Evolutionary conservation across 2,113 vertebrate genomes (phyloP).

Genomic region (Halichoerus grypus): DNA sequence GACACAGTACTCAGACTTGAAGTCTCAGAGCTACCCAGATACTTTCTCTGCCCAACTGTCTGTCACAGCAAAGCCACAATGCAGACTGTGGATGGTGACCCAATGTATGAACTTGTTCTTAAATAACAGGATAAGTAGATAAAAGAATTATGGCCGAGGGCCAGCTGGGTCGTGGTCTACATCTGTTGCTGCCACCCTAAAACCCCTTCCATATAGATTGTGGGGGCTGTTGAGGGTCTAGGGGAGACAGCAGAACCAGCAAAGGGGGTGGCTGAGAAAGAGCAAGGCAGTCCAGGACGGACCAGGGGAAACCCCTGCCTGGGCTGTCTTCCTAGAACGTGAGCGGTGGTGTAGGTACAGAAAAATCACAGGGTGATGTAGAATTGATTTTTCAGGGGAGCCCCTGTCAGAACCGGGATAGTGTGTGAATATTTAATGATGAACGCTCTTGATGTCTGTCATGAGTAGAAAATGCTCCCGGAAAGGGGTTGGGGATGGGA

Average conservation of each 20-base stretch:
- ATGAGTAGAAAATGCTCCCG: not conserved
- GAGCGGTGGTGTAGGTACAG: not conserved
- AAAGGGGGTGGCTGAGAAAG: not conserved
- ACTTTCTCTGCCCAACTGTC: not conserved
- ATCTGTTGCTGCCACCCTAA: not conserved
- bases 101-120: not conserved
- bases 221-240: not conserved
- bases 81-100: not conserved
- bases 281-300: not conserved
- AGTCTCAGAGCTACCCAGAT: not conserved
- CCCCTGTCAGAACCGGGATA: not conserved
- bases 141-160: not conserved
- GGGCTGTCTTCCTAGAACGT: not conserved
- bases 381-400: not conserved
- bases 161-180: not conserved
- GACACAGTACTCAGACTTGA: not conserved
- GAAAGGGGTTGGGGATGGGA: fast-evolving
- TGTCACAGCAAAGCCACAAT: not conserved
- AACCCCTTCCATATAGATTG: not conserved
- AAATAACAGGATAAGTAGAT: not conserved
- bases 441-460: not conserved
- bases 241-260: not conserved
- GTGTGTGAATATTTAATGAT: not conserved
- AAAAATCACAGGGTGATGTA: not conserved
- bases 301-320: too few relatives aligned